A percentile compares a stretch with the other conserved stretches of the same genome.
Evolutionary conservation across 2,113 vertebrate species (phyloP).

Genomic region (Microcebus ravelobensis): DNA sequence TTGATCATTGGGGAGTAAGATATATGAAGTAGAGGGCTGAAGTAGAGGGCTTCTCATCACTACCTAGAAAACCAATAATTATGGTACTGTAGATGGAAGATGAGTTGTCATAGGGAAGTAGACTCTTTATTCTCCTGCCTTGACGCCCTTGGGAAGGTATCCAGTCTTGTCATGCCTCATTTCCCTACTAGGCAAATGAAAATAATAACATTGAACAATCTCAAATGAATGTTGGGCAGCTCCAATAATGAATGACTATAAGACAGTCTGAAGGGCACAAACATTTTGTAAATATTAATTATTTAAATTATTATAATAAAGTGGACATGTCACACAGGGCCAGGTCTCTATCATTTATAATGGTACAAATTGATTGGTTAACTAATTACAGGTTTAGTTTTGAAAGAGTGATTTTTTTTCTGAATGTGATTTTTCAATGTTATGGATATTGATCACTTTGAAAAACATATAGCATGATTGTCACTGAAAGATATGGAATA

Average conservation of each 20-base stretch:
- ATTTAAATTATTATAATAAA: constrained; percentile 65
- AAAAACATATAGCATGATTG: not conserved
- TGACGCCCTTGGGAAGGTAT: not conserved
- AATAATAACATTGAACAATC: not conserved
- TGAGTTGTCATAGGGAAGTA: not conserved
- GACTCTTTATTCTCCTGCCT: not conserved
- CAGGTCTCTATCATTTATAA: constrained; percentile 1
- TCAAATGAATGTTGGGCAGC: not conserved
- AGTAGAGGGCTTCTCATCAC: not conserved
- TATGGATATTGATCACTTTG: not conserved
- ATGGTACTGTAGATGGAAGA: not conserved
- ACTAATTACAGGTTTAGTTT: constrained; percentile 52
- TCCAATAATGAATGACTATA: constrained; percentile 48
- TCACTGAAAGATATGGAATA: not conserved
- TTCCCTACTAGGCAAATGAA: not conserved
- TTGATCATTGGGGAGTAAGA: not conserved
- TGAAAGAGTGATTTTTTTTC: constrained; percentile 7
- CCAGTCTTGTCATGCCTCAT: not conserved
- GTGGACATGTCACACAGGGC: constrained; percentile 7
- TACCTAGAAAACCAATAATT: not conserved
- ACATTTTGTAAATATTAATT: constrained; percentile 59
- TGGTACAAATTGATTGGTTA: constrained; percentile 39
- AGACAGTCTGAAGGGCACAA: constrained; percentile 39
- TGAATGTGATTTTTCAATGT: not conserved
- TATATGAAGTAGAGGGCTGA: not conserved